Evolutionary conservation across 2,888 invertebrate genomes (phyloP).

Genomic region (Trichacis sp.): DNA sequence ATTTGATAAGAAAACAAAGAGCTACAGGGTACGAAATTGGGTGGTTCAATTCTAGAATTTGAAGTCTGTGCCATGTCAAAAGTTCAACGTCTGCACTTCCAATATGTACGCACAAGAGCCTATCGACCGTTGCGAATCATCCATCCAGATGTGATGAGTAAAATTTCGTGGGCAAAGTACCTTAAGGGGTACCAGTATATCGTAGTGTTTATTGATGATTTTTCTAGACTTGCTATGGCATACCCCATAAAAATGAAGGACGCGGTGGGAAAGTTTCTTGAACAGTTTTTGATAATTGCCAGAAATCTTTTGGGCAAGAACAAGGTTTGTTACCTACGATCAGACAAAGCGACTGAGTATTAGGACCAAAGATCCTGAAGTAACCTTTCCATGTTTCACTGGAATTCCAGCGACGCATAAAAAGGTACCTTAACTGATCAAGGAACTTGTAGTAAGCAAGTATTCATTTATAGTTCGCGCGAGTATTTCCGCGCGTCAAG

Average conservation of each 20-base stretch:
- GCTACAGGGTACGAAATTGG: too few species aligned
- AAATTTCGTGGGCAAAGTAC: conserved; percentile 19
- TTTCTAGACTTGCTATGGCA: conserved; percentile 34
- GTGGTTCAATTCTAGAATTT: conserved; percentile 15
- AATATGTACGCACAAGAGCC: conserved; percentile 24
- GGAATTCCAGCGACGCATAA: too few species aligned
- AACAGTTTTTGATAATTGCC: conserved; percentile 29
- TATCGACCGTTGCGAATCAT: conserved; percentile 36
- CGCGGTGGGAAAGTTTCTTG: conserved; percentile 32
- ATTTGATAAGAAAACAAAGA: too few species aligned
- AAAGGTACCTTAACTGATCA: too few species aligned
- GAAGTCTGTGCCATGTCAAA: too few species aligned
- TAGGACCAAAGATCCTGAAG: too few species aligned
- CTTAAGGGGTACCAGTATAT: too few species aligned
- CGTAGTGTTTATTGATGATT: conserved; percentile 35
- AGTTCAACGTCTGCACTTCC: conserved; percentile 36
- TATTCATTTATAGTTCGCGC: too few species aligned
- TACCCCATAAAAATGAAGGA: conserved; percentile 40
- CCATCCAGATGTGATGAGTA: conserved; percentile 33
- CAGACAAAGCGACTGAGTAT: conserved; percentile 32
- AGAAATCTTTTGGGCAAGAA: conserved; percentile 30
- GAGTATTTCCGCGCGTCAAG: too few species aligned
- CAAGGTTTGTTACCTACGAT: conserved; percentile 35
- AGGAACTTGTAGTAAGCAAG: too few species aligned
- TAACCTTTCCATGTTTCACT: too few species aligned